Percentiles rank a stretch among this genome's conserved stretches.
These are phyloP conservation scores for Salvelinus alpinus DNA, from an alignment of 2,113 vertebrate genomes.

Conservation along the genomic window DNA sequence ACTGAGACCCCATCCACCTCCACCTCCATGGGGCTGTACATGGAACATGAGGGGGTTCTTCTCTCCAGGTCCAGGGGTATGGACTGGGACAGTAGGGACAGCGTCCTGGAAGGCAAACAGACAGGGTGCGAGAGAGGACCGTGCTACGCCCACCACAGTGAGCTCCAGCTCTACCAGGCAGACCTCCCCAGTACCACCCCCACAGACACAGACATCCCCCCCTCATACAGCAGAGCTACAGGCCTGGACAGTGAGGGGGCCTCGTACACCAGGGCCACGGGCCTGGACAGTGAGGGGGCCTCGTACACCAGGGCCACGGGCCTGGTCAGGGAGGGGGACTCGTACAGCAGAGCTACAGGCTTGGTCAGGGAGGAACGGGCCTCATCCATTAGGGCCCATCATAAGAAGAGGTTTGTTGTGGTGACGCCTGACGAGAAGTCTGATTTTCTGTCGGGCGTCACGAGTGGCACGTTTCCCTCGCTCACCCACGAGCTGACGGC, in stretches of 20 bases:
- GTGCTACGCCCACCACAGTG: conserved; percentile 12
- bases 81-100: background rate
- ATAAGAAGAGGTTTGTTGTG: conserved; percentile 67
- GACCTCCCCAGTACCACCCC: conserved; percentile 37
- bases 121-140: background rate
- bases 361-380: conserved; percentile 79
- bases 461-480: conserved; percentile 69
- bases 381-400: conserved; percentile 47
- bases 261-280: too few species aligned
- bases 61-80: background rate
- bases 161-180: conserved; percentile 2
- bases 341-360: conserved; percentile 89
- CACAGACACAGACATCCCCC: conserved; percentile 75
- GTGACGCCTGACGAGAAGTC: conserved; percentile 54
- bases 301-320: conserved; percentile 89
- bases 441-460: conserved; percentile 57
- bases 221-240: too few species aligned
- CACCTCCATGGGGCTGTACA: conserved; percentile 3
- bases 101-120: background rate
- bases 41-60: conserved; percentile 12
- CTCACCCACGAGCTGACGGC: conserved; percentile 87
- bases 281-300: too few species aligned
- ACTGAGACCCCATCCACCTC: background rate
- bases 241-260: too few species aligned
- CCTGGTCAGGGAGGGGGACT: conserved; percentile 74